phyloP scores from a whole-genome alignment of 2,797 vertebrate genomes.

The Taenioides sp. region DNA sequence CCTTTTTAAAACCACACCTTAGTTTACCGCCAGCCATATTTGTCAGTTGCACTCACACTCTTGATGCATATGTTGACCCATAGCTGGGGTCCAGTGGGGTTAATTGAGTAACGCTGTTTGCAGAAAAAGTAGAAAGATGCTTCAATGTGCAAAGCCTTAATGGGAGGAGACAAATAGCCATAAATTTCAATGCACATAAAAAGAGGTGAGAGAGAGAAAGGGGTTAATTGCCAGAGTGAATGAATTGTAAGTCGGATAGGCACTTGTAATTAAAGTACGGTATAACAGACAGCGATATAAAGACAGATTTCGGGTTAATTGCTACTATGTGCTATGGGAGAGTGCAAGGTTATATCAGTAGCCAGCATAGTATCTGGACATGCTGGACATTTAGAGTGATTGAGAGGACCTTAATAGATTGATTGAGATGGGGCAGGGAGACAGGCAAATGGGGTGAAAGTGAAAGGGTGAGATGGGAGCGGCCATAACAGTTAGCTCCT shows the following conservation, averaged over 20 bases:
- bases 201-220: conserved; percentile 46
- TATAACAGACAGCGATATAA: conserved; percentile 48
- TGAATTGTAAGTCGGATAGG: conserved; percentile 51
- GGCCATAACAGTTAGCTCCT: conserved; percentile 58
- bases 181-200: conserved; percentile 46
- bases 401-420: conserved; percentile 52
- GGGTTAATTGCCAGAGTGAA: conserved; percentile 66
- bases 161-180: conserved; percentile 37
- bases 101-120: conserved; percentile 68
- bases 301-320: conserved; percentile 68
- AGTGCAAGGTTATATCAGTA: conserved; percentile 46
- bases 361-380: conserved; percentile 24
- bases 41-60: conserved; percentile 50
- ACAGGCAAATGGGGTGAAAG: conserved; percentile 43
- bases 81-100: conserved; percentile 47
- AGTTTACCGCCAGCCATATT: conserved; percentile 39
- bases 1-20: conserved; percentile 69
- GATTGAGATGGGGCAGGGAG: conserved; percentile 54
- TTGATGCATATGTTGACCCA: conserved; percentile 69
- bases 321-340: conserved; percentile 25
- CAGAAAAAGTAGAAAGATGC: conserved; percentile 24
- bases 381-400: conserved; percentile 36
- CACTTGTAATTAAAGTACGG: conserved; percentile 53
- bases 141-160: conserved; percentile 40
- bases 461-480: conserved; percentile 60